A percentile compares a stretch with the other conserved stretches of the same genome.
These are phyloP conservation scores for Seriola dumerili DNA, from an alignment of 2,113 vertebrate species.

Conservation along the genomic window DNA sequence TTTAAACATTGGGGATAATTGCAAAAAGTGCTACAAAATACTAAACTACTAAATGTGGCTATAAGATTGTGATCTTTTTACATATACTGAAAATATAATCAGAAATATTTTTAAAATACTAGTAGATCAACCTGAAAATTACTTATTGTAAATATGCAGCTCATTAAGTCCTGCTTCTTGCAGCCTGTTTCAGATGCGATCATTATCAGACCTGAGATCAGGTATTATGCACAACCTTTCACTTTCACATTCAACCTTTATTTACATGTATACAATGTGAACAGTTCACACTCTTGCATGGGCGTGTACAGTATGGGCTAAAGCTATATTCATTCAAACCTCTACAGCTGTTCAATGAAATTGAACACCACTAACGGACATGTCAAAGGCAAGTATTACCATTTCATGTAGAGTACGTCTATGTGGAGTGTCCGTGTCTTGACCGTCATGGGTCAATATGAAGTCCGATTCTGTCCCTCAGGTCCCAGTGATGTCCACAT, in stretches of 20 bases:
- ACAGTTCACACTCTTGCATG: too few relatives aligned
- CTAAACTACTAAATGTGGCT: neutral
- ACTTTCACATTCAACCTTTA: too few relatives aligned
- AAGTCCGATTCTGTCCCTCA: conserved; percentile 79
- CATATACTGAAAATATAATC: conserved; percentile 1
- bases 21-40: neutral
- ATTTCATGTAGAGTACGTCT: neutral
- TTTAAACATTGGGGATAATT: neutral
- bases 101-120: too few relatives aligned
- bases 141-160: neutral
- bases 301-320: too few relatives aligned
- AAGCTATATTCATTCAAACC: neutral
- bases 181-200: too few relatives aligned
- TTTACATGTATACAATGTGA: too few relatives aligned
- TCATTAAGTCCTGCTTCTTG: neutral
- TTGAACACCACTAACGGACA: neutral
- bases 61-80: neutral
- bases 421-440: neutral
- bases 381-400: conserved; percentile 42
- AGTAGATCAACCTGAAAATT: neutral
- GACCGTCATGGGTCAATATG: conserved; percentile 46
- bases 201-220: too few relatives aligned
- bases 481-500: conserved; percentile 88
- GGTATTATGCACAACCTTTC: too few relatives aligned
- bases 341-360: neutral